Percentiles rank a stretch among this genome's conserved stretches.
Conservation (phyloP, 2,888 invertebrate genomes). For the Apodemia hepburni region DNA sequence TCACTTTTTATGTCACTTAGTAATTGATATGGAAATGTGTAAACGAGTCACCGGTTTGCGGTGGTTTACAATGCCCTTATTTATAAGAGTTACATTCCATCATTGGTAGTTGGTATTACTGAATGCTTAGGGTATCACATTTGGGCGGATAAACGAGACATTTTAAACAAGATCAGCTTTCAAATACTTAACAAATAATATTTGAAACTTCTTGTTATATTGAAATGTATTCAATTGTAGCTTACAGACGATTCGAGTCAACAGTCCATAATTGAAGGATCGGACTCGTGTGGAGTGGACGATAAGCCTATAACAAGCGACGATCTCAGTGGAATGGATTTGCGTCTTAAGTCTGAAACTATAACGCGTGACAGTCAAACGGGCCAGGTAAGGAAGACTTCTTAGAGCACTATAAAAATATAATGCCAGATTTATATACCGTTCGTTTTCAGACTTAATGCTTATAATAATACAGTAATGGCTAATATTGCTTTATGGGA, state of each 20-base stretch:
- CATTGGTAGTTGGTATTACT: no score
- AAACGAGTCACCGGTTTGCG: no score
- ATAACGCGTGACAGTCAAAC: slow-evolving; percentile 48
- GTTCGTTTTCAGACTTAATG: background rate
- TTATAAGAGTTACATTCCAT: no score
- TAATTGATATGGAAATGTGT: no score
- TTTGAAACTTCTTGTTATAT: background rate
- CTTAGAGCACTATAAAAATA: background rate
- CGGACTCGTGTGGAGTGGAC: slow-evolving; percentile 48
- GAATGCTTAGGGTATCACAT: no score
- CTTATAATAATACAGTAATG: background rate
- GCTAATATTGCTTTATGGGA: background rate
- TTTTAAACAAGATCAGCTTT: no score
- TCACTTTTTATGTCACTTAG: no score
- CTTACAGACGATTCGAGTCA: slow-evolving; percentile 87
- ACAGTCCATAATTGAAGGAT: slow-evolving; percentile 72
- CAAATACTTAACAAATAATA: no score
- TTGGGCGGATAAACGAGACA: no score
- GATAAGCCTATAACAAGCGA: slow-evolving; percentile 42
- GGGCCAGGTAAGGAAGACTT: slow-evolving; percentile 4
- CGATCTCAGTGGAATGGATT: slow-evolving; percentile 82
- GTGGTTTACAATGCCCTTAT: no score
- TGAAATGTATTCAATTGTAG: slow-evolving; percentile 5
- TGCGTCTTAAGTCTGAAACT: slow-evolving; percentile 84
- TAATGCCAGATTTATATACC: background rate